Base-by-base conservation (phyloP, 2,888 invertebrate species). In the Phaedon cochleariae region DNA sequence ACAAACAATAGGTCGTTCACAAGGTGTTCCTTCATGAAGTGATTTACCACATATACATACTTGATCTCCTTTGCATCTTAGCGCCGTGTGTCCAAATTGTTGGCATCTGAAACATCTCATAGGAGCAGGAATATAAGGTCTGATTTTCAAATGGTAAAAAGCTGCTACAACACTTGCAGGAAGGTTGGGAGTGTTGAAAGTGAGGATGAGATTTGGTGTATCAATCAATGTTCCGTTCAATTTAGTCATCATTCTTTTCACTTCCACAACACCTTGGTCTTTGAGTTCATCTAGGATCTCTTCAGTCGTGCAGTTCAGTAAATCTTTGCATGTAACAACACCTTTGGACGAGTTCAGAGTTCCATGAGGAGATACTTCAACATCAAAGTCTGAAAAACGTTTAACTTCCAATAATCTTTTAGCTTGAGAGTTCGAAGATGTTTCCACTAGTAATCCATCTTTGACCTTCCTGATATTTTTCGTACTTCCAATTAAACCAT, bases 111-210 rank as follows among this genome's bases (percentile, higher is more conserved):
- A 71, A 31, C 73, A 73, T 9, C 68, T 53, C 29, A 72, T 15
- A 12, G 73, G 73, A 9, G 63, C 17, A 6, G 74, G 74, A 17
- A 75, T 65, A 37, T 67, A 75, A 0, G 60, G 57, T 10, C 71
- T 54, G 1, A 74, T 65, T 20, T 65, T 60, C 0, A 73, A 63
- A 0, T 26, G 20, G 31, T 74, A 63, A 18, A 67, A 62, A 0
- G 65, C 73, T 1, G 58, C 64, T 12, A 62, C 59, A 0, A 73
- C 61, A n/a, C 46, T 37, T 46, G 49, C 18, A 0, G 68, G 70
- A 12, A 71, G 37, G 9, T 53, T 64, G 9, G 67, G 58, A 3
- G 49, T 37, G 45, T 73, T 71, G 55, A 74, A 75, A 0, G 73
- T 74, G 0, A 73, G 45, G 21, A 74, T 65, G 15, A 53, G 62